Evolutionary conservation across 2,113 vertebrate genomes (phyloP).

Genomic region (Mobula birostris): DNA sequence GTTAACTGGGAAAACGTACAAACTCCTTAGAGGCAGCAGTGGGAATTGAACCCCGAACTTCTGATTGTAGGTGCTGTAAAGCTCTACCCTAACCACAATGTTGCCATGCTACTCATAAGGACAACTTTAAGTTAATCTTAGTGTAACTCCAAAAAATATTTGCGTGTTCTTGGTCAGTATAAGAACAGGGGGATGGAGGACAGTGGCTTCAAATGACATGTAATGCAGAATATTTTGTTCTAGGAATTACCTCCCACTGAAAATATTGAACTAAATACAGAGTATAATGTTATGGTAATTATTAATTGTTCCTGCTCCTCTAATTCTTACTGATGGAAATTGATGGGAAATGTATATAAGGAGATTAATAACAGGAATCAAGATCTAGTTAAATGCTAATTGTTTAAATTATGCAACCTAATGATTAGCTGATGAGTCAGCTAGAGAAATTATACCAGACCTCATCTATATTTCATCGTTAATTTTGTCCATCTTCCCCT

Average conservation of each 20-base stretch:
- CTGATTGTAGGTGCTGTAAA: too few species aligned
- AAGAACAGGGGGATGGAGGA: too few species aligned
- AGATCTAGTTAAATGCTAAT: not conserved
- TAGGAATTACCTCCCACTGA: not conserved
- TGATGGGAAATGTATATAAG: not conserved
- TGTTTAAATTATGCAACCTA: not conserved
- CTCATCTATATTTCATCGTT: not conserved
- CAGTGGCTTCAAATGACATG: too few species aligned
- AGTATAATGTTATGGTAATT: not conserved
- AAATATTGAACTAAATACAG: not conserved
- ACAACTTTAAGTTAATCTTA: too few species aligned
- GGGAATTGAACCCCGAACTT: too few species aligned
- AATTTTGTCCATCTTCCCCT: not conserved
- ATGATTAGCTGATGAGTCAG: not conserved
- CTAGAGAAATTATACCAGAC: not conserved
- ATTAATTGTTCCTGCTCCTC: not conserved
- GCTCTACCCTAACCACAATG: too few species aligned
- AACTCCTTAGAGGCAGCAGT: too few species aligned
- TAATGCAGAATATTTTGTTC: not conserved
- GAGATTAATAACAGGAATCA: not conserved
- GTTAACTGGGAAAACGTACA: too few species aligned
- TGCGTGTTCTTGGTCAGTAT: too few species aligned
- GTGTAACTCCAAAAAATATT: too few species aligned
- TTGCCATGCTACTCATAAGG: too few species aligned
- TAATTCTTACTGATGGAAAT: not conserved